Base-by-base conservation (phyloP, 30 jellyfish, hydroid and myxozoan species). In the Hydra vulgaris region DNA sequence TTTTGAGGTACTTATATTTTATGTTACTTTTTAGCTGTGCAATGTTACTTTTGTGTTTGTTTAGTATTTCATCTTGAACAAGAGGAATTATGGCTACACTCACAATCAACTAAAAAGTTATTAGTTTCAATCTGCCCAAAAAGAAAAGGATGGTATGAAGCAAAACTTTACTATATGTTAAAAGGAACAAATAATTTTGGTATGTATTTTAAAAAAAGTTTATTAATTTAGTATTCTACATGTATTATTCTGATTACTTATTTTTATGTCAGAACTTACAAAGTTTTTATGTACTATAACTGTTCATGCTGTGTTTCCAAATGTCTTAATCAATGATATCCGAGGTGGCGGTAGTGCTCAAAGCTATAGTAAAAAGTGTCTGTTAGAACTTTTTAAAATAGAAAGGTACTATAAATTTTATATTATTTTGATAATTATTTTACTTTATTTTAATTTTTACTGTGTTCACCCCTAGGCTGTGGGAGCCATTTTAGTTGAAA, bases 321-420 rank as follows among this genome's bases (percentile, higher is more conserved):
- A 83, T 18, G 80, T 89, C 3, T 66, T 85, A 4, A 70, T 89
- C 7, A 73, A 66, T 53, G 97, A 89, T 79, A 78, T 89, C 26
- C 85, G 95, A 27, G 97, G 94, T 7, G 25, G 52, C 54, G 97
- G 95, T n/a, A 84, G 94, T 52, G 89, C 85, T 17, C 83, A 84
- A 26, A 70, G 84, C 21, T 73, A 80, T 71, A 81, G 94, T 80
- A 88, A 86, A 54, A 78, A 15, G 52, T 74, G 79, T 21, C 85
- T 89, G 71, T 85, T 95, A 93, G 88, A 85, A 7, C 83, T 81
- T 17, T 82, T 89, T 54, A 82, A 93, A 5, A 72, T 89, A 7
- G 87, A 85, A 72, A 89, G 89, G 97, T 89, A 81, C 21, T 1
- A 26, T 12, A 0, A 40, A 40, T 40, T 40, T 40, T 25, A 73